Conservation (phyloP, 2,797 vertebrate genomes). For the Oceanodroma leucorhoa region DNA sequence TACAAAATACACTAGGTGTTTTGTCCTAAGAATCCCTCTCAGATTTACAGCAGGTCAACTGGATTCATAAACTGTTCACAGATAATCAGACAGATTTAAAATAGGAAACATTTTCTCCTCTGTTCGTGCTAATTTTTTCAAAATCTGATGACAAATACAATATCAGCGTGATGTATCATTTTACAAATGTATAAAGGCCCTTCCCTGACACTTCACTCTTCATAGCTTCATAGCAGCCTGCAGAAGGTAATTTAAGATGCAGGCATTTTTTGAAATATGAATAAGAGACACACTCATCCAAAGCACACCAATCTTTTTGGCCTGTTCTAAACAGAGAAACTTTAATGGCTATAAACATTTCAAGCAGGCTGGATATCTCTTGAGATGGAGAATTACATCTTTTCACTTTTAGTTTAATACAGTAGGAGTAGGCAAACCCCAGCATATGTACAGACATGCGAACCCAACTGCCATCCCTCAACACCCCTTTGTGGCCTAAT, state of each 20-base stretch:
- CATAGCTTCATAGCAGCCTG: background rate
- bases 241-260: background rate
- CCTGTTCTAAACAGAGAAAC: background rate
- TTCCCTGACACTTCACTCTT: background rate
- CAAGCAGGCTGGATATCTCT: background rate
- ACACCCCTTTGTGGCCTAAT: accelerated
- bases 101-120: constrained; percentile 4
- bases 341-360: constrained; percentile 1
- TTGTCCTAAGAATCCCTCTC: constrained; percentile 26
- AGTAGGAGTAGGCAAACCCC: background rate
- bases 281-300: background rate
- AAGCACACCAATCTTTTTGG: constrained; percentile 5
- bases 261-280: background rate
- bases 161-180: background rate
- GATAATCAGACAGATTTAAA: constrained; percentile 17
- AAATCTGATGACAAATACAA: constrained; percentile 17
- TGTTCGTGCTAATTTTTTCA: background rate
- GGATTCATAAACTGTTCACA: constrained; percentile 15
- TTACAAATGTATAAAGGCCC: background rate
- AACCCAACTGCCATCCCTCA: background rate
- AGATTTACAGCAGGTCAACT: constrained; percentile 27
- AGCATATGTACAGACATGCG: background rate
- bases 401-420: background rate
- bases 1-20: background rate
- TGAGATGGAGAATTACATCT: background rate